phyloP scores from a whole-genome alignment of 2,113 vertebrate species.

The Corvus hawaiiensis region DNA sequence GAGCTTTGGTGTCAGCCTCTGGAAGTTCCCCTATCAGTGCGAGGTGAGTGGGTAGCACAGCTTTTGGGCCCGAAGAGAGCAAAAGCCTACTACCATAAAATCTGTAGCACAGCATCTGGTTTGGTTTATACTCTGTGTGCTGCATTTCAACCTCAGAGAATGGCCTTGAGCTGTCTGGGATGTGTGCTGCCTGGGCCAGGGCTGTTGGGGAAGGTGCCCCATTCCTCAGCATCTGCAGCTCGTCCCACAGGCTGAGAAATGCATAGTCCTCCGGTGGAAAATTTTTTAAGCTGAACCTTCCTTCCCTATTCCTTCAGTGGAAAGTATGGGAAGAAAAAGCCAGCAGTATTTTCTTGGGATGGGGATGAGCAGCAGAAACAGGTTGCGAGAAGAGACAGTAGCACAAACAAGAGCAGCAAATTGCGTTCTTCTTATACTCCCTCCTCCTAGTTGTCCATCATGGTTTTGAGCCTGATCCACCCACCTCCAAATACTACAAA shows the following conservation, averaged over 20 bases:
- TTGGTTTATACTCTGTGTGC: neutral
- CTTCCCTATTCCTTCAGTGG: neutral
- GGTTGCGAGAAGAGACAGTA: neutral
- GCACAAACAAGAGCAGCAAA: fast-evolving
- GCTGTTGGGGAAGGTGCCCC: neutral
- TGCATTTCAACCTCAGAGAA: neutral
- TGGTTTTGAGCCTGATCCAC: neutral
- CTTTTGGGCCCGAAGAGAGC: neutral
- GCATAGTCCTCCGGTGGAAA: neutral
- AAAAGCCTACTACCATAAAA: neutral
- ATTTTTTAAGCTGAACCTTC: neutral
- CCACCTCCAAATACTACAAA: neutral
- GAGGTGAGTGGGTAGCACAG: neutral
- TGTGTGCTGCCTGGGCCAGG: neutral
- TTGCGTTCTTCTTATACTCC: neutral
- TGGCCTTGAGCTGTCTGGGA: fast-evolving
- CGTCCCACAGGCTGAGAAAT: neutral
- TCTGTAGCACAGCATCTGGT: neutral
- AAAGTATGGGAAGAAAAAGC: neutral
- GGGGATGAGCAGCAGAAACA: neutral
- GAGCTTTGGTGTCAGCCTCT: neutral
- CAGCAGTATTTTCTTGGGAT: neutral
- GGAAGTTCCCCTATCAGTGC: neutral
- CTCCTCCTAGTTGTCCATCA: neutral
- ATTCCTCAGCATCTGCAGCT: neutral